phyloP scores from a whole-genome alignment of 1,140 invertebrate species.

The Oryctes rhinoceros region DNA sequence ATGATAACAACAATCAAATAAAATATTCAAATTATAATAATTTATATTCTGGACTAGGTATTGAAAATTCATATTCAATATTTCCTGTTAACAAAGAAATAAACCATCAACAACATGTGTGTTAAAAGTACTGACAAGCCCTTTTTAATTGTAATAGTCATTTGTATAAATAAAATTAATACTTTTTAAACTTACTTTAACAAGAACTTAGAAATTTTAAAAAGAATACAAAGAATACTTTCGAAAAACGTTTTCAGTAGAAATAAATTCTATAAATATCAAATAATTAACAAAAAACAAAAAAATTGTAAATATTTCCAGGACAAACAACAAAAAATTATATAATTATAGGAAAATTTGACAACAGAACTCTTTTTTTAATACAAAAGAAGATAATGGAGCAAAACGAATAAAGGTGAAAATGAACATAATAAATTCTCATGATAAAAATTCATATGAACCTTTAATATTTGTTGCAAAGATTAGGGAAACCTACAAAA shows the following conservation, averaged over 20 bases:
- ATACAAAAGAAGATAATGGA: conserved; percentile 36
- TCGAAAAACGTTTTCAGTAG: conserved; percentile 28
- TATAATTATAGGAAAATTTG: conserved; percentile 31
- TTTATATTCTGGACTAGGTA: conserved; percentile 8
- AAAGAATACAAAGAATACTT: conserved; percentile 12
- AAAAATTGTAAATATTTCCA: conserved; percentile 24
- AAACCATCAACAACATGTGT: conserved; percentile 24
- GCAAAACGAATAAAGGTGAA: conserved; percentile 31
- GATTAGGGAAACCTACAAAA: conserved; percentile 32
- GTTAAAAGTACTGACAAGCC: conserved; percentile 30
- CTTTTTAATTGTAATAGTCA: conserved; percentile 30
- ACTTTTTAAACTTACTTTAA: conserved; percentile 41
- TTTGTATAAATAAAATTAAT: conserved; percentile 36
- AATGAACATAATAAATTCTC: conserved; percentile 33
- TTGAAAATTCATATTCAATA: conserved; percentile 13
- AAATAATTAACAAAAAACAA: conserved; percentile 13
- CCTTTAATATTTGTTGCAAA: conserved; percentile 29
- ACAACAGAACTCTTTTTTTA: conserved; percentile 20
- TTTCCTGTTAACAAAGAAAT: no score
- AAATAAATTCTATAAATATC: conserved; percentile 33
- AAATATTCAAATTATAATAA: no score
- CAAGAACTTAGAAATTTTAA: conserved; percentile 16
- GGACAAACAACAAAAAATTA: conserved; percentile 22
- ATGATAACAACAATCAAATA: no score
- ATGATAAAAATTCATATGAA: conserved; percentile 35